phyloP scores from a whole-genome alignment of 2,888 invertebrate species.

The Erebia aethiops region DNA sequence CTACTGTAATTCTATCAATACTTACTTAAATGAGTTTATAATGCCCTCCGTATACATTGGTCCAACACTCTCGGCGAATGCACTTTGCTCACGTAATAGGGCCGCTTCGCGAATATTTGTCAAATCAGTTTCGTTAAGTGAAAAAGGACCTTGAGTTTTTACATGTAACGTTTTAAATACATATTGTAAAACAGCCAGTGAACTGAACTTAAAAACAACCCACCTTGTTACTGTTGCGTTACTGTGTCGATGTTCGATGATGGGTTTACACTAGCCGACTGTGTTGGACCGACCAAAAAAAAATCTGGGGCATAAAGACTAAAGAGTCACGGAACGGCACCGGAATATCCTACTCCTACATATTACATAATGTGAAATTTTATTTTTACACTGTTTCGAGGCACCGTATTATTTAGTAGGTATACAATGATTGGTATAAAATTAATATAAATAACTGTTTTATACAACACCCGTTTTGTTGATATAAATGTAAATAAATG shows the following conservation, averaged over 20 bases:
- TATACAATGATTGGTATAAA: slow-evolving; percentile 70
- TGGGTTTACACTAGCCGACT: background rate
- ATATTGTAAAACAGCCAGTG: too few species aligned
- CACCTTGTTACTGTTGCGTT: too few species aligned
- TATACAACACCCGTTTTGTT: slow-evolving; percentile 84
- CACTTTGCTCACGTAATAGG: background rate
- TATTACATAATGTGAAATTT: slow-evolving; percentile 61
- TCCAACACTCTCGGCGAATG: background rate
- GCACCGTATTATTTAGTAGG: slow-evolving; percentile 69
- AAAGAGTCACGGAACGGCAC: slow-evolving; percentile 55
- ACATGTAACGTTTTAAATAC: too few species aligned
- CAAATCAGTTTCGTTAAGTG: too few species aligned
- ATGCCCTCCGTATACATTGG: background rate
- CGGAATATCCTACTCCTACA: slow-evolving; percentile 63
- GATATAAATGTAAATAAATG: slow-evolving; percentile 84
- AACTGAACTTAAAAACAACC: too few species aligned
- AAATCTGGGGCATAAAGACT: slow-evolving; percentile 18
- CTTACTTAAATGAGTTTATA: background rate
- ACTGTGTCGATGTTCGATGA: too few species aligned
- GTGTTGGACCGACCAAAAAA: background rate
- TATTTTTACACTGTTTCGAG: slow-evolving; percentile 73
- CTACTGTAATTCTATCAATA: background rate
- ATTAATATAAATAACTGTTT: slow-evolving; percentile 76
- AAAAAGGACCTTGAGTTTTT: too few species aligned
- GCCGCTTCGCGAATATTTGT: background rate